A percentile compares a stretch with the other conserved stretches of the same genome.
Conservation (phyloP, 1,140 invertebrate species). For the Euborellia annulipes region DNA sequence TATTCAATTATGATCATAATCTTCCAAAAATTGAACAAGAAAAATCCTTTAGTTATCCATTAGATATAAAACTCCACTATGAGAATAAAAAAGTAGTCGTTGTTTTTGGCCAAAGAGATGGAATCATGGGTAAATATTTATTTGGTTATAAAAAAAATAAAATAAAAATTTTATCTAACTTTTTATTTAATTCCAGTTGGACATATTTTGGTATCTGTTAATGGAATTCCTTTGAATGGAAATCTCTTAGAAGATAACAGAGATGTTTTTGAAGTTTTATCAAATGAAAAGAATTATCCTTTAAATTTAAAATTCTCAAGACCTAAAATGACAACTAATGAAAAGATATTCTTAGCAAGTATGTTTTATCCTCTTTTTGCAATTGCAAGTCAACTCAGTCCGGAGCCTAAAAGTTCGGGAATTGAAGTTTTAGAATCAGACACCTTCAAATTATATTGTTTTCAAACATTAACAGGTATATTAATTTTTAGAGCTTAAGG, state of each 20-base stretch:
- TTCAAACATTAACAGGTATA: conserved; percentile 86
- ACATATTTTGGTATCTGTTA: conserved; percentile 72
- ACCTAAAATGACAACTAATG: conserved; percentile 85
- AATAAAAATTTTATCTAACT: background rate
- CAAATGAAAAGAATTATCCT: conserved; percentile 60
- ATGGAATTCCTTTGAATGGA: conserved; percentile 65
- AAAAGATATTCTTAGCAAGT: conserved; percentile 88
- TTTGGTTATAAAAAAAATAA: background rate
- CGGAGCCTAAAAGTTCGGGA: conserved; percentile 85
- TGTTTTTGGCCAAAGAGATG: conserved; percentile 85
- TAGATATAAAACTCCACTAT: conserved; percentile 75
- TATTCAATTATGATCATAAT: conserved; percentile 89
- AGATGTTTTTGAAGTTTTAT: conserved; percentile 60
- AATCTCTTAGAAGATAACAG: conserved; percentile 68
- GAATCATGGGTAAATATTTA: conserved; percentile 61
- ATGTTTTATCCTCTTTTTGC: conserved; percentile 93
- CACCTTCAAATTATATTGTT: conserved; percentile 92
- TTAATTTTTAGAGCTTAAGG: too few relatives aligned
- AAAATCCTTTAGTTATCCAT: conserved; percentile 77
- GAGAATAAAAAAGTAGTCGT: conserved; percentile 88
- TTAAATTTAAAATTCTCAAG: conserved; percentile 70
- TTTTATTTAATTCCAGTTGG: conserved; percentile 54
- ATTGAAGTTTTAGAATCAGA: conserved; percentile 93
- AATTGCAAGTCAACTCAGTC: conserved; percentile 92
- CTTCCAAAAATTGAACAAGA: conserved; percentile 78